Evolutionary conservation across 2,113 vertebrate species (phyloP).

Genomic region (Chroicocephalus ridibundus): DNA sequence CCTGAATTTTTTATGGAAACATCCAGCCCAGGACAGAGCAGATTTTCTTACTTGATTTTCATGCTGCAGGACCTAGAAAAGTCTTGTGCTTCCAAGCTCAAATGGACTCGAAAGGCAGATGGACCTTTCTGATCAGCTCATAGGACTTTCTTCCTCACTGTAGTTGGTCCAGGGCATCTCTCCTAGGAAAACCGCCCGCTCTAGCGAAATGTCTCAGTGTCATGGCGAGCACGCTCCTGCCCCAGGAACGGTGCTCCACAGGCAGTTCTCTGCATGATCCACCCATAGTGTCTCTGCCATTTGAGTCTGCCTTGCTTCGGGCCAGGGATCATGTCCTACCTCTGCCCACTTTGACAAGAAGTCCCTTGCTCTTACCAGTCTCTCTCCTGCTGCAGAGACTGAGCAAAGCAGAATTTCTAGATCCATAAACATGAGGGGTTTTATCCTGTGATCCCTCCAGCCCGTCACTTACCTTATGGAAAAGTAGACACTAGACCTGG

Average conservation of each 20-base stretch:
- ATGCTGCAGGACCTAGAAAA: neutral
- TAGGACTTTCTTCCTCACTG: neutral
- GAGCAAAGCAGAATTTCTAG: neutral
- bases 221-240: neutral
- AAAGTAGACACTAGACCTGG: neutral
- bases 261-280: too few species aligned
- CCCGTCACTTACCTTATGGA: neutral
- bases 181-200: too few species aligned
- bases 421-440: neutral
- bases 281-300: neutral
- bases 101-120: neutral
- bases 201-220: neutral
- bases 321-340: neutral
- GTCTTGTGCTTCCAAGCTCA: neutral
- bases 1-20: neutral
- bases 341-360: neutral
- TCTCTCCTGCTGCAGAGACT: neutral
- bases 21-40: neutral
- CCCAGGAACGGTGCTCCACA: neutral
- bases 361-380: neutral
- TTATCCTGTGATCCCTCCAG: neutral
- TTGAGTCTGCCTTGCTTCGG: neutral
- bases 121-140: neutral
- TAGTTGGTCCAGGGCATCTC: too few species aligned
- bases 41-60: neutral